Conservation (phyloP, 2,797 vertebrate species). For the Xyrichtys novacula region DNA sequence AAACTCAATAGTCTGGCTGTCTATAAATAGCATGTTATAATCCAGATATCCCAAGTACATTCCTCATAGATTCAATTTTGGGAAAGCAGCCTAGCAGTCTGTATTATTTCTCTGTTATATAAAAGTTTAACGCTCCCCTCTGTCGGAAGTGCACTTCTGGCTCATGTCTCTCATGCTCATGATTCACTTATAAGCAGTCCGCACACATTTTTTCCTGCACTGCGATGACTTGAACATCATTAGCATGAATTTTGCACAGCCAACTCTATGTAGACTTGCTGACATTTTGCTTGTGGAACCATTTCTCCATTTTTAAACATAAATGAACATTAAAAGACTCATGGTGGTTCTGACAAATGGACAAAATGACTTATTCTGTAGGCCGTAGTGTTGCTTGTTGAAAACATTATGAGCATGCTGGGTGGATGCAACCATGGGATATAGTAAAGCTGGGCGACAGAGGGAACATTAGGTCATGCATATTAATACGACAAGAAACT, state of each 20-base stretch:
- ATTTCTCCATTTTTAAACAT: conserved; percentile 48
- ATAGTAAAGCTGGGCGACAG: conserved; percentile 9
- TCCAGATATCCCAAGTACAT: conserved; percentile 9
- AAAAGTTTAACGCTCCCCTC: conserved; percentile 45
- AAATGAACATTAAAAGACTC: conserved; percentile 48
- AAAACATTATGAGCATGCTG: conserved; percentile 6
- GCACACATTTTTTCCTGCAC: conserved; percentile 5
- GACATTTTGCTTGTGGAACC: conserved; percentile 17
- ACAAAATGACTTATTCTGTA: neutral
- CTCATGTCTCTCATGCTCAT: conserved; percentile 40
- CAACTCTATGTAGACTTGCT: conserved; percentile 18
- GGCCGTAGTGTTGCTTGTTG: neutral
- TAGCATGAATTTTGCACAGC: conserved; percentile 61
- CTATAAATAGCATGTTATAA: neutral
- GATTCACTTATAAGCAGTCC: conserved; percentile 37
- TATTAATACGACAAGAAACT: conserved; percentile 46
- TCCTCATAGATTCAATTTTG: conserved; percentile 16
- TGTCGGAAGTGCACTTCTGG: conserved; percentile 40
- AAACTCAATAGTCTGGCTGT: neutral
- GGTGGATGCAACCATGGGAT: neutral
- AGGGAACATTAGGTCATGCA: conserved; percentile 17
- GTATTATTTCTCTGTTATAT: conserved; percentile 33
- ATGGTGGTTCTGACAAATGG: conserved; percentile 5
- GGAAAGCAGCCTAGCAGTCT: conserved; percentile 12
- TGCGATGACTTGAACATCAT: conserved; percentile 38